Percentiles rank a stretch among this genome's conserved stretches.
These are phyloP conservation scores for Atopsyche davidsoni DNA, from an alignment of 1,140 invertebrate genomes.

Conservation along the genomic window DNA sequence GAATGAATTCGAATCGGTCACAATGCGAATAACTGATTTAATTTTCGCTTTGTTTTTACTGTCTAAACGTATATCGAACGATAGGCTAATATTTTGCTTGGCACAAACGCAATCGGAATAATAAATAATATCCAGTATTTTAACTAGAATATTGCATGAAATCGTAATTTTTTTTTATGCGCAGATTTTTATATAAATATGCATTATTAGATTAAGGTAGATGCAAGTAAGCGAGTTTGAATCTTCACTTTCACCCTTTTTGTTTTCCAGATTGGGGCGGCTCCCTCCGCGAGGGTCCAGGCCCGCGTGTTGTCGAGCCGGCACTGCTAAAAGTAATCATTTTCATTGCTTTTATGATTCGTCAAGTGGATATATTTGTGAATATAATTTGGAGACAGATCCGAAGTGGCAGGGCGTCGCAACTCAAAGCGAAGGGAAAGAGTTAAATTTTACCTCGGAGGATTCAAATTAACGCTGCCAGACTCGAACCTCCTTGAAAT, in stretches of 20 bases:
- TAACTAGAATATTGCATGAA: no score
- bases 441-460: conserved; percentile 25
- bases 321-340: conserved; percentile 23
- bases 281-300: neutral
- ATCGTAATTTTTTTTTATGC: no score
- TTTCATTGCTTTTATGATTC: conserved; percentile 30
- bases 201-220: no score
- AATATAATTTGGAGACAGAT: conserved; percentile 19
- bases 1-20: no score
- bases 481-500: conserved; percentile 8
- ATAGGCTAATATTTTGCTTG: no score
- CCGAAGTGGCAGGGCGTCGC: conserved; percentile 6
- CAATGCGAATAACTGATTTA: no score
- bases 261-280: neutral
- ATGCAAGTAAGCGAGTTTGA: neutral
- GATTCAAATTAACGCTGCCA: conserved; percentile 28
- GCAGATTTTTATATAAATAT: no score
- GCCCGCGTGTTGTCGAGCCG: no score
- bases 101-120: no score
- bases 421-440: conserved; percentile 18
- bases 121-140: no score
- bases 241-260: neutral
- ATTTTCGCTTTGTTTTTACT: no score
- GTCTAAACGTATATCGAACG: no score
- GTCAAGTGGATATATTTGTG: conserved; percentile 28